Evolutionary conservation across 2,113 vertebrate genomes (phyloP).

Genomic region (Bagarius yarrelli): DNA sequence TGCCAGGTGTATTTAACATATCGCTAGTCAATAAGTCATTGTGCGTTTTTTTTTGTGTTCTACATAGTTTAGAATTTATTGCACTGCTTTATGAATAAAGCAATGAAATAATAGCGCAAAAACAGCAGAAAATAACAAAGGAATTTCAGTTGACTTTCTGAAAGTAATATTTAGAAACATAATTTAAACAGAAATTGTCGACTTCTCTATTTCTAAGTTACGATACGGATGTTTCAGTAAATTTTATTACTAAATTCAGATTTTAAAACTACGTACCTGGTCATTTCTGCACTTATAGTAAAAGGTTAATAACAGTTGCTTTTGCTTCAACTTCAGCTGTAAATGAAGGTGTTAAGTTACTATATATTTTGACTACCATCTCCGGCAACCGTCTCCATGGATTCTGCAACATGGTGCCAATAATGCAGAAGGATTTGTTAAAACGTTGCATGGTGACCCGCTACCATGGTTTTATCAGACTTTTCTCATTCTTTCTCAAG

Average conservation of each 20-base stretch:
- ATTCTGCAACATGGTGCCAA: background rate
- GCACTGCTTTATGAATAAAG: background rate
- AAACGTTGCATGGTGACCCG: background rate
- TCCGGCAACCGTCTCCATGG: background rate
- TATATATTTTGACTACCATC: background rate
- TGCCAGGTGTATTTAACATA: background rate
- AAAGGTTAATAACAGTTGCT: background rate
- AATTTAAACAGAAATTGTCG: background rate
- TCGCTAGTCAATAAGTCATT: background rate
- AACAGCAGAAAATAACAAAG: background rate
- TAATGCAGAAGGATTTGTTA: background rate
- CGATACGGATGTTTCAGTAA: background rate
- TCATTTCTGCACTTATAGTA: no score
- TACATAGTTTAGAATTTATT: background rate
- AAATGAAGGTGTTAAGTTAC: background rate
- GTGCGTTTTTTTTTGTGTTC: background rate
- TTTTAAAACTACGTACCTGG: background rate
- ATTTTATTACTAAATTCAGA: background rate
- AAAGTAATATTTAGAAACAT: background rate
- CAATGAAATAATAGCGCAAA: background rate
- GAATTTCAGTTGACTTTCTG: background rate
- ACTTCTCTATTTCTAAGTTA: background rate
- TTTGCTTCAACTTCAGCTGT: background rate
- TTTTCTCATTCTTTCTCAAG: conserved; percentile 43
- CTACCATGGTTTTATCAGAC: background rate